A percentile compares a stretch with the other conserved stretches of the same genome.
Conservation (phyloP, 2,888 invertebrate species). For the Aphidoletes aphidimyza region DNA sequence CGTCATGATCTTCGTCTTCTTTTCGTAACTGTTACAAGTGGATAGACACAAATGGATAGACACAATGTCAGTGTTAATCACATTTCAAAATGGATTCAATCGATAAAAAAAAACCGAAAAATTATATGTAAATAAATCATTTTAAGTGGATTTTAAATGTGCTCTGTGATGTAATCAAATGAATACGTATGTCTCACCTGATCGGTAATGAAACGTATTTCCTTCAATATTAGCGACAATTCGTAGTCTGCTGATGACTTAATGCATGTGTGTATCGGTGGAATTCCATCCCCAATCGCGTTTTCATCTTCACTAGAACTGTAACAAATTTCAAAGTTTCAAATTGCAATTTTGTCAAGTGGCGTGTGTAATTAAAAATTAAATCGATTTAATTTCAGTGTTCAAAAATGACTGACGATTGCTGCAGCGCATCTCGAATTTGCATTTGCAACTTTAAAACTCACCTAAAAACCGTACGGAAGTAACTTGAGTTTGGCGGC, state of each 20-base stretch:
- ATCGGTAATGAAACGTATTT: slow-evolving; percentile 89
- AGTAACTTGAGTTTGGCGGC: slow-evolving; percentile 73
- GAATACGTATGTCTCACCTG: too few relatives aligned
- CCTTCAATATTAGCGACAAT: slow-evolving; percentile 93
- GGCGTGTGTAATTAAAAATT: too few relatives aligned
- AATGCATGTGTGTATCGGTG: slow-evolving; percentile 83
- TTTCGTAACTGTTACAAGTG: slow-evolving; percentile 77
- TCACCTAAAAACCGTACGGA: slow-evolving; percentile 81
- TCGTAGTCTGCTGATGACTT: slow-evolving; percentile 87
- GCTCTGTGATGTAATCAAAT: too few relatives aligned
- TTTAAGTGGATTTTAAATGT: too few relatives aligned
- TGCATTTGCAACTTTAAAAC: too few relatives aligned
- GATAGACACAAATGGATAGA: slow-evolving; percentile 17
- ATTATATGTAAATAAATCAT: too few relatives aligned
- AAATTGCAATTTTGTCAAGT: too few relatives aligned
- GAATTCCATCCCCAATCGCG: slow-evolving; percentile 69
- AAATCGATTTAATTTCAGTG: background rate
- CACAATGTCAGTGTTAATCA: too few relatives aligned
- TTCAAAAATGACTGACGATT: too few relatives aligned
- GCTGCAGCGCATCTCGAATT: too few relatives aligned
- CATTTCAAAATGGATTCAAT: background rate
- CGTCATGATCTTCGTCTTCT: slow-evolving; percentile 92
- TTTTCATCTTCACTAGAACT: slow-evolving; percentile 54
- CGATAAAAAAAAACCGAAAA: background rate
- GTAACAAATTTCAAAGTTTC: background rate